Evolutionary conservation across 2,888 invertebrate species (phyloP).

Genomic region (Meloe dianella): DNA sequence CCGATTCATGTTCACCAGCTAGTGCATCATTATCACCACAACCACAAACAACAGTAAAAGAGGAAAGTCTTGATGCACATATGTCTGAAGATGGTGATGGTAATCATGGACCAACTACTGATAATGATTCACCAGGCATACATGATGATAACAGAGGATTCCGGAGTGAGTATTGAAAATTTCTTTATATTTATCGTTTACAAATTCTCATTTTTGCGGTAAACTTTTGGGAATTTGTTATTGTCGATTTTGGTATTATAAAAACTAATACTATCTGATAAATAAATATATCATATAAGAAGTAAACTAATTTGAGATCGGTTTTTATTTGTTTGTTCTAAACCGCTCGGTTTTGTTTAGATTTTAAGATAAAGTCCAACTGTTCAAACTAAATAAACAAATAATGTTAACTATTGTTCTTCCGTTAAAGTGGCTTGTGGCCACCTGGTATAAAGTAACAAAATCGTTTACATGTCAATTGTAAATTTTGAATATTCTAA

Average conservation of each 20-base stretch:
- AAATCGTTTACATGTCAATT: slow-evolving; percentile 38
- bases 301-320: slow-evolving; percentile 22
- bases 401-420: slow-evolving; percentile 55
- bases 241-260: no score
- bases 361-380: slow-evolving; percentile 54
- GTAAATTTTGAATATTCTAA: background rate
- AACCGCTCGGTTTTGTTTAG: slow-evolving; percentile 48
- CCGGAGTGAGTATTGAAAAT: slow-evolving; percentile 63
- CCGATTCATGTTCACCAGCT: slow-evolving; percentile 68
- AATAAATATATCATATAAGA: slow-evolving; percentile 33
- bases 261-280: background rate
- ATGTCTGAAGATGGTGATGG: slow-evolving; percentile 66
- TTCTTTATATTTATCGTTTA: background rate
- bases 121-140: slow-evolving; percentile 55
- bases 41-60: slow-evolving; percentile 57
- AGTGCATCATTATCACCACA: slow-evolving; percentile 65
- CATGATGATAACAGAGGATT: slow-evolving; percentile 63
- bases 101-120: slow-evolving; percentile 55
- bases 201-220: background rate
- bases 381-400: slow-evolving; percentile 56
- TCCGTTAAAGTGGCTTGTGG: slow-evolving; percentile 53
- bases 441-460: slow-evolving; percentile 51
- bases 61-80: slow-evolving; percentile 66
- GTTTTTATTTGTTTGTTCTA: slow-evolving; percentile 46
- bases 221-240: background rate